Evolutionary conservation across 2,113 vertebrate genomes (phyloP).

Genomic region (Ceyx margarethae): DNA sequence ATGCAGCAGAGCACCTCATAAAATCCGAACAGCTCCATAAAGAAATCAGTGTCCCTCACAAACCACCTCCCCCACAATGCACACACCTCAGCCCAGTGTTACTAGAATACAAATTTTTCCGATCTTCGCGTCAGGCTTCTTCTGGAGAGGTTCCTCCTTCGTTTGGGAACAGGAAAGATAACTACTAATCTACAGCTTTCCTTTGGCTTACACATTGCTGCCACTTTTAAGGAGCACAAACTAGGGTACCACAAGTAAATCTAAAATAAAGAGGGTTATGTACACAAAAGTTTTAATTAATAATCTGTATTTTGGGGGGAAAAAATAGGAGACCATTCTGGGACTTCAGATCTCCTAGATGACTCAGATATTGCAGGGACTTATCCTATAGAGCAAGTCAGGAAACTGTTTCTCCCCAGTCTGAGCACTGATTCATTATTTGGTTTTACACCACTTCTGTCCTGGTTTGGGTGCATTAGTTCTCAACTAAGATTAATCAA

Average conservation of each 20-base stretch:
- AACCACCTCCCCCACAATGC: not conserved
- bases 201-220: not conserved
- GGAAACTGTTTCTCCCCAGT: not conserved
- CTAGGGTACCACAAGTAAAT: not conserved
- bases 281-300: not conserved
- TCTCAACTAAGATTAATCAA: not conserved
- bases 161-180: not conserved
- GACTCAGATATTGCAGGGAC: not conserved
- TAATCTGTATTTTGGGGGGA: accelerated
- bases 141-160: not conserved
- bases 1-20: not conserved
- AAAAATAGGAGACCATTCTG: not conserved
- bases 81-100: not conserved
- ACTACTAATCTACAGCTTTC: not conserved
- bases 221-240: not conserved
- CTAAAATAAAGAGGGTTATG: not conserved
- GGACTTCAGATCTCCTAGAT: not conserved
- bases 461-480: not conserved
- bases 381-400: not conserved
- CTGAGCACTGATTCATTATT: not conserved
- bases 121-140: not conserved
- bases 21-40: not conserved
- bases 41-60: not conserved
- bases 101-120: not conserved
- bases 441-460: not conserved